A percentile compares a stretch with the other conserved stretches of the same genome.
These are phyloP conservation scores for Amphibalanus amphitrite DNA, from an alignment of 1,140 invertebrate genomes.

Conservation along the genomic window DNA sequence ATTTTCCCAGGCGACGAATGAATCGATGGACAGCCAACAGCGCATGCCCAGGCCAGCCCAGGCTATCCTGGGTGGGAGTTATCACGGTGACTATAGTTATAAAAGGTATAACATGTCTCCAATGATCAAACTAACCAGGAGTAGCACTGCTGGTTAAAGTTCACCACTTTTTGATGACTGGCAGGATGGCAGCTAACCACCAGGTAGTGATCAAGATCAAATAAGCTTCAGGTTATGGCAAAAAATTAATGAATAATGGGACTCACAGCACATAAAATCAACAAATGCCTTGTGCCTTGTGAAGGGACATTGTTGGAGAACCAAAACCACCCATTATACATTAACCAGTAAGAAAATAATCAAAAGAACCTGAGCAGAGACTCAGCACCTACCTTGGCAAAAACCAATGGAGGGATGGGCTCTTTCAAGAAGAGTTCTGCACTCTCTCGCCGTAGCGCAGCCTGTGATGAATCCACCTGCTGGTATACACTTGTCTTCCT, in stretches of 20 bases:
- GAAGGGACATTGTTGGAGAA: neutral
- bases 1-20: too few relatives aligned
- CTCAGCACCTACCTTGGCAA: constrained; percentile 40
- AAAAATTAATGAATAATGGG: constrained; percentile 17
- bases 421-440: constrained; percentile 83
- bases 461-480: constrained; percentile 65
- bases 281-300: constrained; percentile 17
- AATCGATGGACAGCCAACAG: too few relatives aligned
- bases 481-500: constrained; percentile 49
- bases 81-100: too few relatives aligned
- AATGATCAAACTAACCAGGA: too few relatives aligned
- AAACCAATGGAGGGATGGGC: constrained; percentile 59
- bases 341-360: constrained; percentile 6
- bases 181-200: too few relatives aligned
- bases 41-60: too few relatives aligned
- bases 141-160: too few relatives aligned
- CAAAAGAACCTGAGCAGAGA: constrained; percentile 1
- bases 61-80: too few relatives aligned
- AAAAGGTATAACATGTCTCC: too few relatives aligned
- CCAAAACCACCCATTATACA: constrained; percentile 17
- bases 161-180: too few relatives aligned
- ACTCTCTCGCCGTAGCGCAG: constrained; percentile 60
- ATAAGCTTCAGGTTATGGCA: too few relatives aligned
- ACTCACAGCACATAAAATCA: constrained; percentile 6
- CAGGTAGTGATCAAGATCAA: too few relatives aligned